Base-by-base conservation (phyloP, 2,113 vertebrate species). In the Clupea harengus region DNA sequence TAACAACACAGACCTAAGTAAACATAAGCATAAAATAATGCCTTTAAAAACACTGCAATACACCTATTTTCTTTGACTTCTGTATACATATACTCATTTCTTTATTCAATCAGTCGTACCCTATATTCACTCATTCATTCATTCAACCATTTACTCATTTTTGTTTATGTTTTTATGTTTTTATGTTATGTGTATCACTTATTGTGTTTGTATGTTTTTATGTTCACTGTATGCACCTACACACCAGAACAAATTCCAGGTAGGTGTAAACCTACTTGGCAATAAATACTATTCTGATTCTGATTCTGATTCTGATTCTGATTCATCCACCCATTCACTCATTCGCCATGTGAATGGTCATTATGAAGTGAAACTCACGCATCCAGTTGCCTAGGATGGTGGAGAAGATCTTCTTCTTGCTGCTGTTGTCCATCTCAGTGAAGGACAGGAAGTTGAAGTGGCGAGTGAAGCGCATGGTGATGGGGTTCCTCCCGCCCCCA, bases 401-500 rank as follows among this genome's bases (percentile, higher is more conserved):
- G 83, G 96, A 96, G 90, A 98, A 99, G 90, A 99, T 97, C 44
- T 47, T 93, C 81, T 92, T 96, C 94, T 95, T 97, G 95, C 96
- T 97, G 93, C 87, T 87, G 0, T 97, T 95, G 0, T 97, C 96
- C 96, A 98, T 94, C 92, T 98, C 97, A 0, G 94, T 93, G 86
- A 98, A 97, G 82, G 97, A 97, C 25, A 99, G 93, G 88, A 96
- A 95, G 93, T 96, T 98, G 91, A 99, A 99, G 90, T 97, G 98
- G 2, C 95, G 96, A 0, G 94, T 96, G 88, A 99, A 94, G 39
- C 96, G 95, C 15, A 96, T 95, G 25, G 96, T 97, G 88, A 99
- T 90, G 17, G 95, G 92, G 85, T 97, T 98, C 84, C 97, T 93
- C 86, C 97, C 97, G 15, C 97, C 97, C 1, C 97, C 97, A 0